Evolutionary conservation across 2,888 invertebrate species (phyloP).

Genomic region (Lasioglossum calceatum): DNA sequence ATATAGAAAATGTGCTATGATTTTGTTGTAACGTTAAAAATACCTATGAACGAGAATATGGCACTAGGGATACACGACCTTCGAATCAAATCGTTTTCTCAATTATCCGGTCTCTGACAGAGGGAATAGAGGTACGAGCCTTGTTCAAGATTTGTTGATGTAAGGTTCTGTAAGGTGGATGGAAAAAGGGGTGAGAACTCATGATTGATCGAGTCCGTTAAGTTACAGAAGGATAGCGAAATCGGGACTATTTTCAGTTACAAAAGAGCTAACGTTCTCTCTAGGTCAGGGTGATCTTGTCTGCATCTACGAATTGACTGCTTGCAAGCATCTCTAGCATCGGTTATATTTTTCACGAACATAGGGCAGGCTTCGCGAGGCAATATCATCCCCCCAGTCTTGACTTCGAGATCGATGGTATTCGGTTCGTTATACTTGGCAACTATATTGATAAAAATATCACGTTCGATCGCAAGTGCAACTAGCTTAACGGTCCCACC

Average conservation of each 20-base stretch:
- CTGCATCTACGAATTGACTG: too few species aligned
- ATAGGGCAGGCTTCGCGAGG: too few species aligned
- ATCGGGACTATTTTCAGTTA: too few species aligned
- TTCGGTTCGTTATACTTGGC: slow-evolving; percentile 48
- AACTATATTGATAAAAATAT: slow-evolving; percentile 47
- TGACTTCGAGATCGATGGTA: slow-evolving; percentile 9
- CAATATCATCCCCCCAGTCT: too few species aligned
- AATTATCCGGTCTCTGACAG: slow-evolving; percentile 34
- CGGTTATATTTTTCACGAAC: too few species aligned
- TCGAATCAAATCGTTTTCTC: slow-evolving; percentile 30
- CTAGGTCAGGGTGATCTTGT: too few species aligned
- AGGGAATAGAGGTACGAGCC: slow-evolving; percentile 26
- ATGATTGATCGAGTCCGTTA: too few species aligned
- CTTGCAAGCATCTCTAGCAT: too few species aligned
- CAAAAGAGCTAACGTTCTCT: too few species aligned
- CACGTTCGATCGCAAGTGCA: slow-evolving; percentile 50
- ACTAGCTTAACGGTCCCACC: slow-evolving; percentile 56
- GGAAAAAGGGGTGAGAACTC: too few species aligned
- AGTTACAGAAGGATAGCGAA: too few species aligned
- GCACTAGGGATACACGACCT: slow-evolving; percentile 50
- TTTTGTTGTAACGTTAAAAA: slow-evolving; percentile 57
- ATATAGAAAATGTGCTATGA: slow-evolving; percentile 69
- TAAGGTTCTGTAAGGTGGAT: too few species aligned
- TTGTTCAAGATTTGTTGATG: slow-evolving; percentile 1
- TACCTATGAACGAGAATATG: slow-evolving; percentile 50